phyloP scores from a whole-genome alignment of 2,113 vertebrate species.

The Microtus richardsoni region DNA sequence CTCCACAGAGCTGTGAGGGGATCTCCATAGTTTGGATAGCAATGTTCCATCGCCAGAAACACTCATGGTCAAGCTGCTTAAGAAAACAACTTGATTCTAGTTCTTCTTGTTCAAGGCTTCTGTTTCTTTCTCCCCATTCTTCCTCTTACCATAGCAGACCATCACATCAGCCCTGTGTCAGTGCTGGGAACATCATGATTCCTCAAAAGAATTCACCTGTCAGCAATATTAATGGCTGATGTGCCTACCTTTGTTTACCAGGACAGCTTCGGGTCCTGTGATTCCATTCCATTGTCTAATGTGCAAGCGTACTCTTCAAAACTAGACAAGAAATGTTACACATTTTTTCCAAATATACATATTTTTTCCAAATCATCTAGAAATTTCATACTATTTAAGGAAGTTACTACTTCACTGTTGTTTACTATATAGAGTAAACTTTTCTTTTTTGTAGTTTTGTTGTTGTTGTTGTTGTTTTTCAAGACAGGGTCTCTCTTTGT shows the following conservation, averaged over 20 bases:
- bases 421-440: neutral
- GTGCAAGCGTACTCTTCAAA: neutral
- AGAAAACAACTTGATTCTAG: neutral
- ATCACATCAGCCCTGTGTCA: neutral
- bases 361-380: neutral
- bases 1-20: neutral
- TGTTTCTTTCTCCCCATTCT: neutral
- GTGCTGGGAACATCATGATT: neutral
- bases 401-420: neutral
- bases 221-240: neutral
- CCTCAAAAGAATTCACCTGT: neutral
- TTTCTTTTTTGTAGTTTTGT: neutral
- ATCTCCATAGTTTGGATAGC: neutral
- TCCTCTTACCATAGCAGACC: neutral
- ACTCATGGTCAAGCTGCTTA: neutral
- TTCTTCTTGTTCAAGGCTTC: neutral
- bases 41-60: neutral
- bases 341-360: neutral
- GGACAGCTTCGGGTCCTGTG: neutral
- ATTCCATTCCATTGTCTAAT: neutral
- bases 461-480: neutral
- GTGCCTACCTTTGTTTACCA: neutral
- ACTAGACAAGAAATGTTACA: neutral
- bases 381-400: slow-evolving; percentile 34
- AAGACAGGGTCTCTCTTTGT: neutral